phyloP scores from a whole-genome alignment of 2,797 vertebrate species.

The Champsocephalus esox region DNA sequence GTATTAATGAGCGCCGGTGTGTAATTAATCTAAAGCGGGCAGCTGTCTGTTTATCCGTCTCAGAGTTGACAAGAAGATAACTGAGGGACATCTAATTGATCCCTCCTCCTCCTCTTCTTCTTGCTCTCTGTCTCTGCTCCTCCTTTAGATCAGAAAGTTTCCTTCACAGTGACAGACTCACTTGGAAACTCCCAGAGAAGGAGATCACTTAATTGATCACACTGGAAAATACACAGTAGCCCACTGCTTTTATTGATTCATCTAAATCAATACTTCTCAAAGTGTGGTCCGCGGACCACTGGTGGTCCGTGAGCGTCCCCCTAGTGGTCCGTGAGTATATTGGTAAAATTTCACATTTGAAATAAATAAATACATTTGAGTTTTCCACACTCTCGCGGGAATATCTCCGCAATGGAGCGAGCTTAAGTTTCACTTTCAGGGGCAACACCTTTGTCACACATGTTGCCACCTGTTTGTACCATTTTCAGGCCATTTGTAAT shows the following conservation, averaged over 20 bases:
- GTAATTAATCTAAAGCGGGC: slow-evolving; percentile 71
- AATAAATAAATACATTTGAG: no score
- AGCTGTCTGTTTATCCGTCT: slow-evolving; percentile 74
- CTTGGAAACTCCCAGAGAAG: slow-evolving; percentile 26
- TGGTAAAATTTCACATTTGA: no score
- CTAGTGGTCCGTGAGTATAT: no score
- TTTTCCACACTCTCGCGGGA: no score
- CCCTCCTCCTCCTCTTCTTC: slow-evolving; percentile 39
- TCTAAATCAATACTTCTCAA: not conserved
- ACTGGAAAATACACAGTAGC: not conserved
- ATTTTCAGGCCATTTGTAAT: no score
- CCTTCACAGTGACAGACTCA: slow-evolving; percentile 24
- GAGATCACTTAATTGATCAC: slow-evolving; percentile 16
- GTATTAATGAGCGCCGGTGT: slow-evolving; percentile 65
- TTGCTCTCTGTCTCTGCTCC: slow-evolving; percentile 27
- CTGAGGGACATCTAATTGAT: slow-evolving; percentile 61
- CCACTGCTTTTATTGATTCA: not conserved
- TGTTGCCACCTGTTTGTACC: no score
- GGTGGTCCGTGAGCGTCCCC: no score
- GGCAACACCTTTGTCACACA: no score
- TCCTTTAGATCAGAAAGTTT: slow-evolving; percentile 57
- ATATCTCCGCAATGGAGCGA: no score
- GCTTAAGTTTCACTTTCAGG: no score
- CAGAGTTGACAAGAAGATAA: slow-evolving; percentile 58
- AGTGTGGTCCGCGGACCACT: no score